Percentiles rank a stretch among this genome's conserved stretches.
These are phyloP conservation scores for Passer montanus DNA, from an alignment of 2,113 vertebrate genomes.

Conservation along the genomic window DNA sequence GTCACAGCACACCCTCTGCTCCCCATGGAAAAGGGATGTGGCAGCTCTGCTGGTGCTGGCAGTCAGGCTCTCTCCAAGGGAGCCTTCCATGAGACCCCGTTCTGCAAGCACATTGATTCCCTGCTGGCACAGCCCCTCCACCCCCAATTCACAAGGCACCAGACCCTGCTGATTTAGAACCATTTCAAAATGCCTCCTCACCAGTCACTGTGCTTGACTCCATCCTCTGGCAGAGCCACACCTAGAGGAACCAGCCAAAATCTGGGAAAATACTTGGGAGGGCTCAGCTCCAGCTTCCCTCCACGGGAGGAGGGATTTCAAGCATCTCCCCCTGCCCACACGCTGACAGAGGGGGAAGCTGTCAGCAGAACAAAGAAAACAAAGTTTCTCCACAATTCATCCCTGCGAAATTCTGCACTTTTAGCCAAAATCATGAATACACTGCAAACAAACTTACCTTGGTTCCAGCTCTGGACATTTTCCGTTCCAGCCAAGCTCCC, in stretches of 20 bases:
- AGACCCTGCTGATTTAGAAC: not conserved
- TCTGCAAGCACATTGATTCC: rapidly evolving
- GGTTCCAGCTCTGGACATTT: slow-evolving; percentile 74
- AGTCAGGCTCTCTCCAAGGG: not conserved
- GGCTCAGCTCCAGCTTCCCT: not conserved
- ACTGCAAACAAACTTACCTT: slow-evolving; percentile 68
- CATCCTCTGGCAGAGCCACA: not conserved
- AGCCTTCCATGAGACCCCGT: rapidly evolving
- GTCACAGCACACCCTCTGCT: not conserved
- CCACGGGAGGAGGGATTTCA: not conserved
- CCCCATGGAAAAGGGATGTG: not conserved
- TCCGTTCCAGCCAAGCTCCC: slow-evolving; percentile 41
- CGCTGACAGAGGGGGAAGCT: not conserved
- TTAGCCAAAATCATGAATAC: not conserved
- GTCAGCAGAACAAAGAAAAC: not conserved
- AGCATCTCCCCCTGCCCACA: not conserved
- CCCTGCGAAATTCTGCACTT: not conserved
- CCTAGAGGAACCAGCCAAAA: not conserved
- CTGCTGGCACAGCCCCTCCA: not conserved
- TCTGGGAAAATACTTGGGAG: not conserved
- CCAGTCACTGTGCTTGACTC: rapidly evolving
- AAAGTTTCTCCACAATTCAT: not conserved
- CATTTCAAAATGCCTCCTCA: not conserved
- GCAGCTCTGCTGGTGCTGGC: rapidly evolving
- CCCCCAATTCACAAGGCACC: not conserved